Conservation (phyloP, 2,797 vertebrate genomes). For the Aplochiton taeniatus region DNA sequence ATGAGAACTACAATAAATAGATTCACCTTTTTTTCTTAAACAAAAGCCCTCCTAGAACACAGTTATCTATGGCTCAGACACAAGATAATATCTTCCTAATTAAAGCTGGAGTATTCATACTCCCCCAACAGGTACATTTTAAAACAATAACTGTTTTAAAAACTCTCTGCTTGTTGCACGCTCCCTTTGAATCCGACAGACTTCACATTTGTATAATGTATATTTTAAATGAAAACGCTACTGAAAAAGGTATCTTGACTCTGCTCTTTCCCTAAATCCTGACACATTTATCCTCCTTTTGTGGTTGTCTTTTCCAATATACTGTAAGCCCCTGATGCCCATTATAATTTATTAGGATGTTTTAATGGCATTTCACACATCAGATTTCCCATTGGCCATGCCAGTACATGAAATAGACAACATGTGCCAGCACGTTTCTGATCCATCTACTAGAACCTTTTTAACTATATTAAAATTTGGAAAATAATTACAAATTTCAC, state of each 20-base stretch:
- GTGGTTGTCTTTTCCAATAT: conserved; percentile 63
- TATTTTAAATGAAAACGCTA: conserved; percentile 3
- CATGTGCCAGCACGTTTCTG: conserved; percentile 48
- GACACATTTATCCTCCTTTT: conserved; percentile 60
- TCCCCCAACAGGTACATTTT: background rate
- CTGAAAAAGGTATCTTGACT: conserved; percentile 62
- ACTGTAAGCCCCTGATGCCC: conserved; percentile 60
- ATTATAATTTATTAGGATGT: conserved; percentile 69
- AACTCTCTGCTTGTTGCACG: background rate
- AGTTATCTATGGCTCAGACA: conserved; percentile 29
- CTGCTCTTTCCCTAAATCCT: conserved; percentile 58
- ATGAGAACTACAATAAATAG: conserved; percentile 34
- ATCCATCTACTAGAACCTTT: conserved; percentile 41
- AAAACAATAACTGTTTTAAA: conserved; percentile 8
- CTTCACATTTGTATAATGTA: conserved; percentile 1
- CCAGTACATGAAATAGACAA: conserved; percentile 58
- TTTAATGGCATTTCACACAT: conserved; percentile 68
- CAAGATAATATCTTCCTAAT: conserved; percentile 26
- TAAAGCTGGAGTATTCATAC: background rate
- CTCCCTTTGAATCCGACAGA: background rate
- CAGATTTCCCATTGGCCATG: conserved; percentile 65
- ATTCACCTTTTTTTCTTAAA: conserved; percentile 28
- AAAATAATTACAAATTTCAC: conserved; percentile 25
- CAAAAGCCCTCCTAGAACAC: conserved; percentile 38
- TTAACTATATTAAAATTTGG: conserved; percentile 36